phyloP scores from a whole-genome alignment of 2,797 vertebrate genomes.

The Tolypeutes matacus region DNA sequence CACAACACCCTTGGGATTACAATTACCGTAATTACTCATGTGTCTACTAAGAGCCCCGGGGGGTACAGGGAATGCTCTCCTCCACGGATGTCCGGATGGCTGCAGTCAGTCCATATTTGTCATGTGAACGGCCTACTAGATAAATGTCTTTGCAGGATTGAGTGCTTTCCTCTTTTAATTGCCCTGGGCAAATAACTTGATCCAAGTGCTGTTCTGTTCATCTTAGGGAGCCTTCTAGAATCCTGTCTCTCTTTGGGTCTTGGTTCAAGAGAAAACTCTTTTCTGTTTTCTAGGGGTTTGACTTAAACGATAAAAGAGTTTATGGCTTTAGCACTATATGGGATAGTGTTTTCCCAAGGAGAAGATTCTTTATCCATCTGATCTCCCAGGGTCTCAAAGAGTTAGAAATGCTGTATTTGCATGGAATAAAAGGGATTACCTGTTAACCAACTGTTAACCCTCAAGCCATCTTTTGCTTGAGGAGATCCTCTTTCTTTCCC shows the following conservation, averaged over 20 bases:
- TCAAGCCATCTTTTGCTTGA: neutral
- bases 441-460: neutral
- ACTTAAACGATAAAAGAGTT: neutral
- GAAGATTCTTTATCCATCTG: neutral
- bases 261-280: neutral
- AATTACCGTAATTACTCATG: neutral
- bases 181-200: neutral
- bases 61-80: neutral
- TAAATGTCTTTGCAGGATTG: neutral
- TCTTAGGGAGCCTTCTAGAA: neutral
- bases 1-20: neutral
- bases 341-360: neutral
- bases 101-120: too few species aligned
- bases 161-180: neutral
- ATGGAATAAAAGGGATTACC: neutral
- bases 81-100: accelerated
- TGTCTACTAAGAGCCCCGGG: accelerated
- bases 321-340: neutral
- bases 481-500: neutral
- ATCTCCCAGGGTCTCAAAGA: neutral
- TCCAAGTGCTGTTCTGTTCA: neutral
- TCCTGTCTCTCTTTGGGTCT: neutral
- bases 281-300: neutral
- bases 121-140: neutral
- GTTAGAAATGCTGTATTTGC: conserved; percentile 26